phyloP scores from a whole-genome alignment of 2,797 vertebrate species.

The Denticeps clupeoides region DNA sequence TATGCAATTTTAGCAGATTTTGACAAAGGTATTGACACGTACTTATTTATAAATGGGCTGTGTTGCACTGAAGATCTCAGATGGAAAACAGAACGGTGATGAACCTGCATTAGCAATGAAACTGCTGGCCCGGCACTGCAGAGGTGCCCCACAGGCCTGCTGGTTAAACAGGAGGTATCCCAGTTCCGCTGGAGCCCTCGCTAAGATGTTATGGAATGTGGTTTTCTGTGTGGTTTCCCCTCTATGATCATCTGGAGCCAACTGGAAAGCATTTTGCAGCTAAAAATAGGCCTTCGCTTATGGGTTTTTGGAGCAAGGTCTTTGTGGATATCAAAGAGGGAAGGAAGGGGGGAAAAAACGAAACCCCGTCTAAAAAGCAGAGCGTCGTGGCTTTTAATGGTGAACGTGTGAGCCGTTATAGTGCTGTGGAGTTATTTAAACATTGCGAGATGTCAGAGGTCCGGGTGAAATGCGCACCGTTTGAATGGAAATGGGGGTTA shows the following conservation, averaged over 20 bases:
- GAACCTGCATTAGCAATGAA: too few relatives aligned
- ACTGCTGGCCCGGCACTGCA: too few relatives aligned
- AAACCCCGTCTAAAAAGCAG: conserved; percentile 46
- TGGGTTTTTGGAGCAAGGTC: conserved; percentile 48
- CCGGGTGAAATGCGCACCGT: too few relatives aligned
- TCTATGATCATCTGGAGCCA: conserved; percentile 43
- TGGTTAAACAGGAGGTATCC: conserved; percentile 18
- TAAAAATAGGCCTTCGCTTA: conserved; percentile 57
- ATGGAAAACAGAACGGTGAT: too few relatives aligned
- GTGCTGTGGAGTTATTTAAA: conserved; percentile 53
- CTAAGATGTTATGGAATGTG: conserved; percentile 38
- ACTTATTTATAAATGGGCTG: too few relatives aligned
- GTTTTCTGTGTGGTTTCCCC: conserved; percentile 41
- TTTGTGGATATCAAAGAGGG: conserved; percentile 48
- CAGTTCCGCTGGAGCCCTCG: conserved; percentile 16
- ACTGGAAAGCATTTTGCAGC: conserved; percentile 55
- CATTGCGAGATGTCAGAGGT: conserved; percentile 19
- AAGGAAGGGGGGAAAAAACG: conserved; percentile 37
- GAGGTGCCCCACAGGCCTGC: too few relatives aligned
- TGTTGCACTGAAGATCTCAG: too few relatives aligned
- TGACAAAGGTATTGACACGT: too few relatives aligned
- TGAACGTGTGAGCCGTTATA: conserved; percentile 42
- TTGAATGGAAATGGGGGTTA: too few relatives aligned
- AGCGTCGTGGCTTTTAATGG: conserved; percentile 46
- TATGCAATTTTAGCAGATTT: too few relatives aligned